Evolutionary conservation across 2,888 invertebrate species (phyloP), one percentile per base, ranked within the genome.

Genomic region (Zele albiditarsus): DNA sequence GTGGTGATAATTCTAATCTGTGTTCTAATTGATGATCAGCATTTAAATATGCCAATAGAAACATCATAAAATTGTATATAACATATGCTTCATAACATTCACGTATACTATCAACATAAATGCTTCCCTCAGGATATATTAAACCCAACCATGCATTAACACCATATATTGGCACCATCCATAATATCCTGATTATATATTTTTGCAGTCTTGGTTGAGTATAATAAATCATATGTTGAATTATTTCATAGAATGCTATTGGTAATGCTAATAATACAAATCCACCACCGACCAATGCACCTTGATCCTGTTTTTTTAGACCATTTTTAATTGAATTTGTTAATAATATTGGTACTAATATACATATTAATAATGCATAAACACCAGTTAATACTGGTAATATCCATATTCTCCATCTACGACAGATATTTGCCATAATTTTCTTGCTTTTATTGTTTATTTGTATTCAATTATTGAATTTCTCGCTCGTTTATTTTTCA

Each of bases 71-170:
- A 91, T 98, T 98, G 89, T 98, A 98, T 84, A 98, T 98, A 2
- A 98, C 98, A 91, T 98, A 98, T 0, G 98, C 98, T 90, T 98
- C 98, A 87, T 98, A 98, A 88, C 98, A 98, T 91, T 98, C 98
- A 88, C 98, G 92, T 70, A 96, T 89, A 82, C 97, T 96, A 89
- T 98, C 98, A 85, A 98, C 93, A 88, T 98, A 98, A 81, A 98
- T 97, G 57, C 97, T 96, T 83, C 95, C 94, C 81, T 94, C 92
- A 0, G 97, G 97, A 88, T 96, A 97, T 70, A 95, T 91, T 78
- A 98, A 90, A 2, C 98, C 98, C 82, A 97, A 91, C 96, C 96
- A 97, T 80, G 98, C 97, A 93, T 98, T 97, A 10, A 96, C 90
- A 57, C 97, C 97, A 91, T 98, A 98, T 84, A 98, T 97, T 77